Conservation (phyloP, 2,113 vertebrate species). For the Gallinago media region DNA sequence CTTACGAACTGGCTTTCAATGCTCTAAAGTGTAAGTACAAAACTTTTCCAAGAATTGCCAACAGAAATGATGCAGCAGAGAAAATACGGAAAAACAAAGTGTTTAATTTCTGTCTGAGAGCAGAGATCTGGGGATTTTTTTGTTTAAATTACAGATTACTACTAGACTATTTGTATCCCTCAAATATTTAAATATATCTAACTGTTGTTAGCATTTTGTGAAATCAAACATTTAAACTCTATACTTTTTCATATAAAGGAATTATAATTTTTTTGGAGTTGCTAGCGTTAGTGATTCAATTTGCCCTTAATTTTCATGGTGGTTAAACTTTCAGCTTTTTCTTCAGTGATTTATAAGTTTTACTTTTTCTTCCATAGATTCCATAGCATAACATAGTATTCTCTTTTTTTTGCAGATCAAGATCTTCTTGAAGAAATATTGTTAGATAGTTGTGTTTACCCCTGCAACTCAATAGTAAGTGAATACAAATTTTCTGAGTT, state of each 20-base stretch:
- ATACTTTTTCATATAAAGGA: not conserved
- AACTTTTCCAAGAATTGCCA: not conserved
- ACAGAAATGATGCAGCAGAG: not conserved
- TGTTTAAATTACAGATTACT: not conserved
- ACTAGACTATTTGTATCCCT: not conserved
- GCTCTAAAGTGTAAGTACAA: conserved; percentile 90
- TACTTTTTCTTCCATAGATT: not conserved
- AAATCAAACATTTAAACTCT: not conserved
- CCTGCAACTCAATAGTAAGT: conserved; percentile 86
- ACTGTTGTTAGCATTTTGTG: not conserved
- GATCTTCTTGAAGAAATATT: conserved; percentile 89
- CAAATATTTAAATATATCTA: not conserved
- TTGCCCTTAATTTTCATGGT: not conserved
- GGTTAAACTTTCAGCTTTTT: not conserved
- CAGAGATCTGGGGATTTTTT: not conserved
- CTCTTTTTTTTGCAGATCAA: conserved; percentile 83
- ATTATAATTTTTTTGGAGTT: not conserved
- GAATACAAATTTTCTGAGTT: not conserved
- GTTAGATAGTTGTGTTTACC: conserved; percentile 83
- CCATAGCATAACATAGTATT: not conserved
- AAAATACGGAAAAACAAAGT: not conserved
- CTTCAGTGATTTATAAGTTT: not conserved
- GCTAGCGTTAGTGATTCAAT: not conserved
- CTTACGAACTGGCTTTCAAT: conserved; percentile 88
- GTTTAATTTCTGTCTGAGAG: not conserved